Conservation (phyloP, 2,797 vertebrate species). For the Thalassophryne amazonica region DNA sequence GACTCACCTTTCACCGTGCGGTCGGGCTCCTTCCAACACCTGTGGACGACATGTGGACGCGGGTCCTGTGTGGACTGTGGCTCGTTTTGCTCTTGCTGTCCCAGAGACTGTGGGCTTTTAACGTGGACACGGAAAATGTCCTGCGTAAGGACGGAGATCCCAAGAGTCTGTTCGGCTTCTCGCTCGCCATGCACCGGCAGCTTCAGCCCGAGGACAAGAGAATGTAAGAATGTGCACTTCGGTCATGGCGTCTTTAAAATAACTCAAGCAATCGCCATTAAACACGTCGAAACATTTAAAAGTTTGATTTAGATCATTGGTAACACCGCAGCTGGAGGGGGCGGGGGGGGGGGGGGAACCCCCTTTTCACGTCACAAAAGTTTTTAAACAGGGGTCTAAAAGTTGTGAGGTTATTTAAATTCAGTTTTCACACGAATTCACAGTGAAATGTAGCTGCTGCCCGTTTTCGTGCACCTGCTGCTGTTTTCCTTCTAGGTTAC, state of each 20-base stretch:
- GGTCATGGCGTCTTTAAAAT: background rate
- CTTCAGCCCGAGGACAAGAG: slow-evolving; percentile 76
- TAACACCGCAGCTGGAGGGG: too few relatives aligned
- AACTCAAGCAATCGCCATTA: slow-evolving; percentile 3
- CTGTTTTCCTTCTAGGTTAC: slow-evolving; percentile 13
- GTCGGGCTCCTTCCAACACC: background rate
- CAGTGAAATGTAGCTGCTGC: too few relatives aligned
- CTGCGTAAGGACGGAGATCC: slow-evolving; percentile 76
- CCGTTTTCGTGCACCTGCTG: too few relatives aligned
- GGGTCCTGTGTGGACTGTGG: slow-evolving; percentile 34
- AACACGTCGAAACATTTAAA: background rate
- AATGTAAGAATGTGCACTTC: slow-evolving; percentile 90
- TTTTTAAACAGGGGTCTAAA: too few relatives aligned
- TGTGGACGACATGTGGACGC: slow-evolving; percentile 34
- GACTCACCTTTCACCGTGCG: slow-evolving; percentile 5
- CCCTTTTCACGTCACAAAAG: too few relatives aligned
- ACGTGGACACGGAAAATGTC: slow-evolving; percentile 82
- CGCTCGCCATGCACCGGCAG: slow-evolving; percentile 77
- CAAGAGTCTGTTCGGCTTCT: slow-evolving; percentile 84
- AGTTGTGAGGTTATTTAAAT: too few relatives aligned
- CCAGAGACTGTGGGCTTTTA: slow-evolving; percentile 74
- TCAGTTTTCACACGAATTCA: too few relatives aligned
- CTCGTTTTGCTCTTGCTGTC: slow-evolving; percentile 47
- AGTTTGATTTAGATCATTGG: too few relatives aligned
- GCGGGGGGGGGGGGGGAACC: too few relatives aligned